Evolutionary conservation across 2,113 vertebrate genomes (phyloP).

Genomic region (Limnothrissa miodon): DNA sequence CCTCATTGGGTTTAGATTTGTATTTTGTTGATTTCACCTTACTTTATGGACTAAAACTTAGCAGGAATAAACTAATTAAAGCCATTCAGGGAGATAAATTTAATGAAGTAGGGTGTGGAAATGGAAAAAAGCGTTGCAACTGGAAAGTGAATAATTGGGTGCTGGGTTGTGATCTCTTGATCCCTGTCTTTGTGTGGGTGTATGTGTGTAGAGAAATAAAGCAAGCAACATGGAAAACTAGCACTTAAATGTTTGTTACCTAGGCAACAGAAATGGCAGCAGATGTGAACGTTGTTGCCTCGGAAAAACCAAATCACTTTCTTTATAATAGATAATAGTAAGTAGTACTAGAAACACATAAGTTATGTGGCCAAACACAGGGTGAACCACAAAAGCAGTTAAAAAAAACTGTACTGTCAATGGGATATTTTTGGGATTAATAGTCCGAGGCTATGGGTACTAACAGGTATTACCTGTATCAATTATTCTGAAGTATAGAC

Average conservation of each 20-base stretch:
- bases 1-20: too few relatives aligned
- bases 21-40: too few relatives aligned
- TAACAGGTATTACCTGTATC: background rate
- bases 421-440: background rate
- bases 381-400: too few relatives aligned
- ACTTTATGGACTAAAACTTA: too few relatives aligned
- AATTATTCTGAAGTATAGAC: background rate
- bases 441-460: too few relatives aligned
- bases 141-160: background rate
- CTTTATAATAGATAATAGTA: background rate
- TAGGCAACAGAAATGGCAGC: conserved; percentile 16
- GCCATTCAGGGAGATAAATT: background rate
- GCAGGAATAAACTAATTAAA: too few relatives aligned
- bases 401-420: background rate
- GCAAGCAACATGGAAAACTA: background rate
- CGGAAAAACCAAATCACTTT: conserved; percentile 34
- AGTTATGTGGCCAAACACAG: background rate
- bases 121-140: background rate
- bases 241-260: background rate
- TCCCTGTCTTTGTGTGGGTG: background rate
- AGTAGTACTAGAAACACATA: too few relatives aligned
- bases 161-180: background rate
- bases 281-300: conserved; percentile 44
- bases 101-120: background rate
- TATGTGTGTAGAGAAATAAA: background rate